These are phyloP conservation scores for Ruditapes philippinarum DNA, from an alignment of 1,140 invertebrate genomes.

Conservation along the genomic window DNA sequence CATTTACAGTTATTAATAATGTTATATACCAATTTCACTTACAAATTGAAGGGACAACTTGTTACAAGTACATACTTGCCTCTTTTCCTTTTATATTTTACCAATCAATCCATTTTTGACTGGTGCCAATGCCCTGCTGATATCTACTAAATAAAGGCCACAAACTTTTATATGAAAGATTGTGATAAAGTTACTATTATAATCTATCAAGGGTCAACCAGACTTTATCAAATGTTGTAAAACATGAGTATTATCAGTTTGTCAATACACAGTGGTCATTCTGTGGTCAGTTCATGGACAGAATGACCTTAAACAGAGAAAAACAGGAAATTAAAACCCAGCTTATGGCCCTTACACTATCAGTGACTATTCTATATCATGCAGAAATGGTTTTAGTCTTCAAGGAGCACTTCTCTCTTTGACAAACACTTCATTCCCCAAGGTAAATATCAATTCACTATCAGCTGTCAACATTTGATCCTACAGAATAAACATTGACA, in stretches of 20 bases:
- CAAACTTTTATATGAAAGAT: too few species aligned
- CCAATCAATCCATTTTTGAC: too few species aligned
- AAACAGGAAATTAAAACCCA: not conserved
- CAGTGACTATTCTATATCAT: not conserved
- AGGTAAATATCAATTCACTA: constrained; percentile 34
- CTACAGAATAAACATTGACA: not conserved
- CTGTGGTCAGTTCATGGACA: not conserved
- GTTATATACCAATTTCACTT: too few species aligned
- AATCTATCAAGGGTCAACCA: too few species aligned
- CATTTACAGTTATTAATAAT: too few species aligned
- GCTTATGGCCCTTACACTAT: not conserved
- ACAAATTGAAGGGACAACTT: too few species aligned
- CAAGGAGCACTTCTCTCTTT: not conserved
- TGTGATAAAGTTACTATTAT: too few species aligned
- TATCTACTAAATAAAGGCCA: too few species aligned
- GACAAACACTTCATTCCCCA: constrained; percentile 5
- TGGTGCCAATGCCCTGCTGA: too few species aligned
- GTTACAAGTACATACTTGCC: too few species aligned
- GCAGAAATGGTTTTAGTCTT: not conserved
- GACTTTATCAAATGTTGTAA: too few species aligned
- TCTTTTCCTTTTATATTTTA: too few species aligned
- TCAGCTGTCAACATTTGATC: constrained; percentile 6
- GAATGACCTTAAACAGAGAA: not conserved
- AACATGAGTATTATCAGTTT: constrained; percentile 6
- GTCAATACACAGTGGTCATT: not conserved